Evolutionary conservation across 2,888 invertebrate species (phyloP), one percentile per base, ranked within the genome.

Genomic region (Theretra japonica): DNA sequence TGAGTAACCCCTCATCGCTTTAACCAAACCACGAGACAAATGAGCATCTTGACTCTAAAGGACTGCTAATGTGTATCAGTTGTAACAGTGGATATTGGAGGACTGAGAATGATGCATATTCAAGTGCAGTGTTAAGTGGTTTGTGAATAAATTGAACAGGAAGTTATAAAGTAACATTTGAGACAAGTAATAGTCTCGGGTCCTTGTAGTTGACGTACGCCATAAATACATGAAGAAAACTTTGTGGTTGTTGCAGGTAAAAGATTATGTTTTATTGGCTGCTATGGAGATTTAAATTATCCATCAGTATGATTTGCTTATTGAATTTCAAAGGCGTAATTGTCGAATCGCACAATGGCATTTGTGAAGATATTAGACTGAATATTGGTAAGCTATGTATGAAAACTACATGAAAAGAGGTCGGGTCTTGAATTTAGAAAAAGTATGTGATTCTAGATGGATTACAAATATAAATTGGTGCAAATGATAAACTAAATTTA

Each of bases 1-100:
- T 70, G 68, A 71, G 17, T 70, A 72, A 59, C 65, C 11, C 41
- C 19, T 23, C 70, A 70, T 70, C 70, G 70, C 72, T 70, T 23
- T 50, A 70, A 25, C 11, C 11, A 4, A 41, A 33, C 15, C 17
- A 17, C 28, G 30, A 28, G 33, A 17, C 2, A 8, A 68, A 7
- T 7, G 2, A 23, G 28, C n/a, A n/a, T n/a, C n/a, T n/a, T 50
- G n/a, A n/a, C n/a, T 25, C 23, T 5, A 19, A n/a, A 41, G 23
- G 17, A 19, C 33, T 33, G 33, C 30, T 68, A 70, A 68, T 50
- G n/a, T 65, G 60, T 70, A 60, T 53, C 11, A 15, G 28, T 68
- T 33, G 58, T 19, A n/a, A 53, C 50, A n/a, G 17, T 53, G n/a
- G 7, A 19, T 17, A 53, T 53, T n/a, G 53, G 4, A 53, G 53